A percentile compares a stretch with the other conserved stretches of the same genome.
phyloP scores from a whole-genome alignment of 2,888 invertebrate genomes.

The Epistrophe grossulariae region DNA sequence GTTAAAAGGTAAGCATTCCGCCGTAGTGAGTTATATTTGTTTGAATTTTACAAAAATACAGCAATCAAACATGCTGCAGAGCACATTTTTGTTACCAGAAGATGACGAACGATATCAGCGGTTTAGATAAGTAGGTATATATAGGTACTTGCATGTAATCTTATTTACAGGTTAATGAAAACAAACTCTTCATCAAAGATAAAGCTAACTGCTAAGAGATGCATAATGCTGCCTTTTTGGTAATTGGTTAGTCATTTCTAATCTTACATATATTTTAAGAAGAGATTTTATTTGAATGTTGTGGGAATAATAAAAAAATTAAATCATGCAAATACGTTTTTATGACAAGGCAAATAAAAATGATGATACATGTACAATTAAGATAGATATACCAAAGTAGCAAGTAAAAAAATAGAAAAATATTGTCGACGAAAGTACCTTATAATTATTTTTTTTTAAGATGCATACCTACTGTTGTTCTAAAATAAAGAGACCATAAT shows the following conservation, averaged over 20 bases:
- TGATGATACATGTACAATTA: neutral
- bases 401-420: too few species aligned
- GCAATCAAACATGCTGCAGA: neutral
- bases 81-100: neutral
- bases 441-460: too few species aligned
- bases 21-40: neutral
- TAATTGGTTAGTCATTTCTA: neutral
- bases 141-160: neutral
- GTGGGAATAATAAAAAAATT: neutral
- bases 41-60: neutral
- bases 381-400: too few species aligned
- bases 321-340: neutral
- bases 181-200: constrained; percentile 1
- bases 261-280: neutral
- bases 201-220: neutral
- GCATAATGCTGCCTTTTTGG: neutral
- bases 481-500: too few species aligned
- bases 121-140: constrained; percentile 38
- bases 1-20: neutral
- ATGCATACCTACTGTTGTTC: too few species aligned
- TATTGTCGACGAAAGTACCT: too few species aligned
- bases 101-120: constrained; percentile 8
- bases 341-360: neutral
- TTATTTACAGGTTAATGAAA: constrained; percentile 41
- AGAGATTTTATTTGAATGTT: neutral